Evolutionary conservation across 23 tunicate species (phyloP), one percentile per base, ranked within the genome.

Genomic region (Diplosoma virens): DNA sequence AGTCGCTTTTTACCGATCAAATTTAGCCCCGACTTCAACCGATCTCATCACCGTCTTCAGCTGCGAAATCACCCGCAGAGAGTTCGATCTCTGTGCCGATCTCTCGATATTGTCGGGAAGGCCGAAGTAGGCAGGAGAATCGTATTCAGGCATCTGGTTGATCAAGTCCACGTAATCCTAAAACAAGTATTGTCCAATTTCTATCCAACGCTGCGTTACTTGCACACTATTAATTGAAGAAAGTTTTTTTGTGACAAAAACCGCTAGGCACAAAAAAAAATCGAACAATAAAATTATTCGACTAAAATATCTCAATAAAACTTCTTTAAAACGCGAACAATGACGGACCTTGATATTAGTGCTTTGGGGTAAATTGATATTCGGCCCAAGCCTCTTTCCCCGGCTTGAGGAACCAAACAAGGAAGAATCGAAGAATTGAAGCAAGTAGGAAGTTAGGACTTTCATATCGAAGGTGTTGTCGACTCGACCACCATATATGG

Each of bases 401-500:
- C 75, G 75, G 0, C 50, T 25, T 0, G 88, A 69, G 18, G 84
- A 88, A 59, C 81, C 72, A 7, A 89, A 30, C 0, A 82, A 32
- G 17, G 71, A 59, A 18, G 82, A 63, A 23, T 90, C 90, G 41
- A 90, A 90, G 58, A 79, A 90, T 36, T 84, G 82, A 0, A 58
- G 71, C 67, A 90, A 66, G 54, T 84, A 90, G 7, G 90, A 79
- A 18, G 82, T 47, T 1, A 90, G 36, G 0, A 90, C 92, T 32
- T 84, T 56, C 97, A 92, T 80, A 47, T 94, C 99, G 63, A 94
- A 94, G 11, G 37, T 47, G 46, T 94, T 94, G 37, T 94, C 91
- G 35, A 94, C 94, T 1, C 99, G 75, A 4, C 99, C 94, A 0
- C 99, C 99, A 53, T 94, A 94, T 2, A 94, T 87, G 27, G 94